Evolutionary conservation across 2,888 invertebrate species (phyloP).

Genomic region (Plutella xylostella): DNA sequence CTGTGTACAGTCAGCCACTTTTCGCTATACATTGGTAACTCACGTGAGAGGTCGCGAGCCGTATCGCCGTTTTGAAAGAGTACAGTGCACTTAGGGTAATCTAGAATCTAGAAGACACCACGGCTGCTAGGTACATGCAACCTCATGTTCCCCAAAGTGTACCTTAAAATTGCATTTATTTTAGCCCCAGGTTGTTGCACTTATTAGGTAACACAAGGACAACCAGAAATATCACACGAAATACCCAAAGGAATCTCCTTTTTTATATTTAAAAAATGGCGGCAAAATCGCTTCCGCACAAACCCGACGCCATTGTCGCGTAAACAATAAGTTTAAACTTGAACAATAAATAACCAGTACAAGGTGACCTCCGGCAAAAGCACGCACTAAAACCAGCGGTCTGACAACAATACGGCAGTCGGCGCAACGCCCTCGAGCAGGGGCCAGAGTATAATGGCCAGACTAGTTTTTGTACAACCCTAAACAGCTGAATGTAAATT

Average conservation of each 20-base stretch:
- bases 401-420: background rate
- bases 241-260: slow-evolving; percentile 2
- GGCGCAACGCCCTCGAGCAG: background rate
- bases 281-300: slow-evolving; percentile 26
- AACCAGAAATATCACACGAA: background rate
- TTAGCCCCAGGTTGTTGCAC: too few relatives aligned
- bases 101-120: background rate
- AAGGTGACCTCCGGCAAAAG: background rate
- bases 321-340: slow-evolving; percentile 19
- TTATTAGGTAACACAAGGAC: background rate
- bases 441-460: background rate
- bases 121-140: background rate
- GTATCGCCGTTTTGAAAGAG: too few relatives aligned
- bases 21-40: too few relatives aligned
- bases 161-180: too few relatives aligned
- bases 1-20: too few relatives aligned
- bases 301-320: slow-evolving; percentile 22
- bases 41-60: too few relatives aligned
- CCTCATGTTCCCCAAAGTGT: background rate
- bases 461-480: background rate
- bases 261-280: too few relatives aligned
- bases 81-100: background rate
- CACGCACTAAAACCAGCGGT: background rate
- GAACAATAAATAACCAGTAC: background rate
- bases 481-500: background rate